Base-by-base conservation (phyloP, 1,140 invertebrate genomes). In the Dolichoris vasculosae region DNA sequence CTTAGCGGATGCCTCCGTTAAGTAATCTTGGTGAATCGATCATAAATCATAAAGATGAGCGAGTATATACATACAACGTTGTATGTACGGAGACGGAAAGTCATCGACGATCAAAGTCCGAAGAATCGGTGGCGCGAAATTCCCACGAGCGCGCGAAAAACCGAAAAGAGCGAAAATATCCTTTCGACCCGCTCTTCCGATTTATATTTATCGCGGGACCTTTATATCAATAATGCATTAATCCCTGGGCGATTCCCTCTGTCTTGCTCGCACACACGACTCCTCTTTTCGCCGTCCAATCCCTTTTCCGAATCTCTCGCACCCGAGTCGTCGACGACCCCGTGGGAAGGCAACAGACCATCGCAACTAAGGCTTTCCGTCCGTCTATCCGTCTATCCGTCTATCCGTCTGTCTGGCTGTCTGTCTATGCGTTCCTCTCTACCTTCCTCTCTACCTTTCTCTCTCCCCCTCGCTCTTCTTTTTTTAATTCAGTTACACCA, bases 401-500 rank as follows among this genome's bases (percentile, higher is more conserved):
- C 67, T 23, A 35, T 38, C 67, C 15, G 69, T 73, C 69, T n/a
- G 40, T 26, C 69, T n/a, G 38, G 43, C 69, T 43, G 38, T 9
- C 69, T 26, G 69, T 40, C 35, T 32, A 38, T 4, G 35, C 23
- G 69, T 40, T 38, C 40, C 4, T 40, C 30, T 40, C 35, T 30
- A 82, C 75, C 43, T 67, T 32, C 32, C 17, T 35, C 64, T 67
- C 32, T 67, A 3, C 32, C 79, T 59, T 78, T 59, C 55, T 59
- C 55, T 59, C 8, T 20, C 32, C 30, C n/a, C 43, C 26, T 43
- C 26, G 17, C 38, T 82, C 26, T 75, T 86, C n/a, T 86, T 71
- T 88, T 89, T 87, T 86, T 85, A 87, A 87, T 89, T 88, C 87
- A 77, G 84, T 87, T 87, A 86, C 87, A 87, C 87, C 81, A 87